Conservation (phyloP, 1,140 invertebrate genomes). For the Gerris buenoi region DNA sequence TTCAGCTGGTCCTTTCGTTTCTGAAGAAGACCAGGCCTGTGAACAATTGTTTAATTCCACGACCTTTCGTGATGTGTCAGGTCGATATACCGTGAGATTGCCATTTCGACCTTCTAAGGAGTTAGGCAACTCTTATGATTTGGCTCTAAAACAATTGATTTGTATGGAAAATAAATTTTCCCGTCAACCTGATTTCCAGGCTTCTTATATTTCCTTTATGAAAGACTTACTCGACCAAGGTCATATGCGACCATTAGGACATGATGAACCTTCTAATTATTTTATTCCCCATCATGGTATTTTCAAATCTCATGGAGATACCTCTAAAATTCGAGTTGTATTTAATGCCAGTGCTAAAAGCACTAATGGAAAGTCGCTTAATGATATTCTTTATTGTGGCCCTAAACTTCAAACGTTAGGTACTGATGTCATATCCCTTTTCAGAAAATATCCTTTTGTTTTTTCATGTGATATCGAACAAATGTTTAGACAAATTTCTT, state of each 20-base stretch:
- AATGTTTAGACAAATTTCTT: conserved; percentile 17
- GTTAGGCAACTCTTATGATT: background rate
- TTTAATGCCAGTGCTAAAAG: conserved; percentile 29
- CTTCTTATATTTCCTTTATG: background rate
- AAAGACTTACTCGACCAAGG: background rate
- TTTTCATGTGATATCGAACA: conserved; percentile 26
- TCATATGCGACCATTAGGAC: background rate
- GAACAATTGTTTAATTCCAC: background rate
- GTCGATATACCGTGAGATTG: background rate
- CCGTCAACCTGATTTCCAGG: background rate
- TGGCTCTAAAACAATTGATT: background rate
- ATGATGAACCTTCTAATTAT: conserved; percentile 9
- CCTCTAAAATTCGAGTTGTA: conserved; percentile 28
- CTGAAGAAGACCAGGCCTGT: background rate
- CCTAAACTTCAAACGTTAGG: conserved; percentile 29
- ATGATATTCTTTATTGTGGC: conserved; percentile 26
- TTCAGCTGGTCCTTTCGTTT: background rate
- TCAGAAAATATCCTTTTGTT: conserved; percentile 22
- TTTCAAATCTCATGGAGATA: conserved; percentile 17
- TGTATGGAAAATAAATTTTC: background rate
- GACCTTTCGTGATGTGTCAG: background rate
- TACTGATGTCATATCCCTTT: conserved; percentile 26
- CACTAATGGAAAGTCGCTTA: conserved; percentile 22
- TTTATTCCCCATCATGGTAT: conserved; percentile 25
- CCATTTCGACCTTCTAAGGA: background rate